phyloP scores from a whole-genome alignment of 2,797 vertebrate species.

The Darevskia nairensis region DNA sequence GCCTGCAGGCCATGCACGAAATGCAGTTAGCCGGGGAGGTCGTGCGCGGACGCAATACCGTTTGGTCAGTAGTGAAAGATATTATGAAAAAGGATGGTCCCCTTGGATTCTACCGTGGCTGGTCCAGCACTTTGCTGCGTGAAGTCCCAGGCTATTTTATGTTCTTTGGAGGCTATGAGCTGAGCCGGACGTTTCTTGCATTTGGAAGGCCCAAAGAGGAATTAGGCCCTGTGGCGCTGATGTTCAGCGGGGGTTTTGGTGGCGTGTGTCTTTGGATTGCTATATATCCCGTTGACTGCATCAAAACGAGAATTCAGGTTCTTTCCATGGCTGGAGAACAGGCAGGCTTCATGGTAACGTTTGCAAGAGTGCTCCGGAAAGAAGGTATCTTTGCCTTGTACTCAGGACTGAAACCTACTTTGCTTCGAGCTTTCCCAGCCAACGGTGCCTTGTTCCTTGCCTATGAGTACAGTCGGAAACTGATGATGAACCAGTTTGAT shows the following conservation, averaged over 20 bases:
- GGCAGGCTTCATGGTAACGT: constrained; percentile 90
- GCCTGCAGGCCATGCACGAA: constrained; percentile 96
- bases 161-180: constrained; percentile 96
- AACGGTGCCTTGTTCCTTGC: constrained; percentile 93
- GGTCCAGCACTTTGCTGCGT: constrained; percentile 91
- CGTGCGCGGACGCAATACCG: constrained; percentile 85
- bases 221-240: constrained; percentile 87
- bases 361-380: constrained; percentile 83
- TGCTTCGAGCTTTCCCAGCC: constrained; percentile 95
- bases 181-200: constrained; percentile 88
- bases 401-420: constrained; percentile 94
- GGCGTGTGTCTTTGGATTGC: constrained; percentile 94
- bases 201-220: constrained; percentile 91
- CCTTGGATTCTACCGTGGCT: constrained; percentile 91
- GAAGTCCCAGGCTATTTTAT: constrained; percentile 98
- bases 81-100: constrained; percentile 89
- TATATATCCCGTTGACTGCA: constrained; percentile 95
- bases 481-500: constrained; percentile 92
- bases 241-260: constrained; percentile 93
- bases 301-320: constrained; percentile 98
- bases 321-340: constrained; percentile 95
- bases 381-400: constrained; percentile 93
- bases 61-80: constrained; percentile 91
- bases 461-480: constrained; percentile 91
- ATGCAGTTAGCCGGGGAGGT: constrained; percentile 92